Evolutionary conservation across 2,797 vertebrate genomes (phyloP), one percentile per base, ranked within the genome.

Genomic region (Centropyge bicolor): DNA sequence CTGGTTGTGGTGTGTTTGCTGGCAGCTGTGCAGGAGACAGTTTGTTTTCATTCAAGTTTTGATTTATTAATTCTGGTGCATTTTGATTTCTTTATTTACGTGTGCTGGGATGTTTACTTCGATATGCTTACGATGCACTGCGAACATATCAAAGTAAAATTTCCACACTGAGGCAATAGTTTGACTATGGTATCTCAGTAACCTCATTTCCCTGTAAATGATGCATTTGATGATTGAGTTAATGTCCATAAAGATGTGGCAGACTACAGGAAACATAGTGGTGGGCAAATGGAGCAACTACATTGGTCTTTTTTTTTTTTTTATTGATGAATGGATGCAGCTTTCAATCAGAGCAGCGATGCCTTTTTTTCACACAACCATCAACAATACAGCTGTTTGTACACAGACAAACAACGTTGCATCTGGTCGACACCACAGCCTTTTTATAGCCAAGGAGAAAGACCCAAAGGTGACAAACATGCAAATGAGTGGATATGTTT

Each of bases 401-500:
- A 63, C 35, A 78, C 24, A 64, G 40, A 62, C 24, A 70, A 10
- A 46, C 36, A 27, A 69, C 36, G 52, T 16, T 48, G 41, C 68
- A 71, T 74, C 56, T 75, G 70, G 19, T 72, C 76, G 38, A 72
- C 63, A 46, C 40, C 24, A 10, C 13, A 52, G 7, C 46, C 67
- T 66, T 66, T 40, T 24, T n/a, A 59, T 11, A 11, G 60, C 76
- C 20, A 3, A 61, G 24, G 54, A 76, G 46, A 90, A 64, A 71
- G 51, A 59, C 22, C 13, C 16, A 51, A 49, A 67, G 70, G 80
- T 70, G 17, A 84, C 48, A 52, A 61, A 70, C 1, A n/a, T 81
- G 68, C 45, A 84, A 73, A 83, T 74, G 35, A 81, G 83, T 20
- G 17, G 41, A 71, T 71, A 65, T 70, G 52, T 61, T 78, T 51